phyloP scores from a whole-genome alignment of 2,113 vertebrate genomes.

The Megaceryle maxima region DNA sequence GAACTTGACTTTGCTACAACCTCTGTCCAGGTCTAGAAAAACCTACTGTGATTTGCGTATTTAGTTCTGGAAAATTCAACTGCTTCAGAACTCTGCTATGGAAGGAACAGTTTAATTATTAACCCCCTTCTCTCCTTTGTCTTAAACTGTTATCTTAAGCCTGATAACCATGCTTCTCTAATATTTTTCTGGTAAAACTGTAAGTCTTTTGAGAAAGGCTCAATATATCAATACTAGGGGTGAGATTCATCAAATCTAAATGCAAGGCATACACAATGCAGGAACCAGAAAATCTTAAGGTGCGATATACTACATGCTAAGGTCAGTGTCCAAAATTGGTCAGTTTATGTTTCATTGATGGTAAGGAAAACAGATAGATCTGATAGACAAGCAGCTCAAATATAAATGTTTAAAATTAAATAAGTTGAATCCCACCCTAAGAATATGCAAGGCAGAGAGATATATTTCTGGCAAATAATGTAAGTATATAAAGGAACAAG shows the following conservation, averaged over 20 bases:
- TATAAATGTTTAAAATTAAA: background rate
- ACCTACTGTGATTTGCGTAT: background rate
- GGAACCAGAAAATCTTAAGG: background rate
- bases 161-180: background rate
- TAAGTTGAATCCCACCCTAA: background rate
- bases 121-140: background rate
- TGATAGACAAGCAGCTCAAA: background rate
- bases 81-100: background rate
- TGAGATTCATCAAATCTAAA: background rate
- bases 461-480: background rate
- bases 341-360: background rate
- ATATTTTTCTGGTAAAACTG: background rate
- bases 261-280: background rate
- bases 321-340: background rate
- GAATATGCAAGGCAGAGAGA: background rate
- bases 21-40: background rate
- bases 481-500: background rate
- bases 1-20: background rate
- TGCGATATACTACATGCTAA: background rate
- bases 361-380: background rate
- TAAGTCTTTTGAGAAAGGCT: background rate
- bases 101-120: background rate
- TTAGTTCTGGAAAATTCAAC: background rate
- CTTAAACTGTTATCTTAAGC: background rate
- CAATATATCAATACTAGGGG: background rate